Percentiles rank a stretch among this genome's conserved stretches.
These are phyloP conservation scores for Xanthia icteritia DNA, from an alignment of 2,888 invertebrate genomes.

Conservation along the genomic window DNA sequence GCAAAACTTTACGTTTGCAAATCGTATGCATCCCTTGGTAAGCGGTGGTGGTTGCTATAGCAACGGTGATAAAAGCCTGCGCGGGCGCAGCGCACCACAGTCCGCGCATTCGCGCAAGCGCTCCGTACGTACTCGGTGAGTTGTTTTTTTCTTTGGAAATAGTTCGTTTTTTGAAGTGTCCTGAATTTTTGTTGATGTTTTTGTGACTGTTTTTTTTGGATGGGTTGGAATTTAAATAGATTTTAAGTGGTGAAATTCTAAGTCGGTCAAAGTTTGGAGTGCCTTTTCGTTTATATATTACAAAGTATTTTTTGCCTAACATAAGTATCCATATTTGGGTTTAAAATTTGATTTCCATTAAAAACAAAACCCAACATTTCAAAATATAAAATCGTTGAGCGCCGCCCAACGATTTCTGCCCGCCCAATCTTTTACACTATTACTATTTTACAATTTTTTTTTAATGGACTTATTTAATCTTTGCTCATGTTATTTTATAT, in stretches of 20 bases:
- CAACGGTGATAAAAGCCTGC: constrained; percentile 81
- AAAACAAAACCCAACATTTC: neutral
- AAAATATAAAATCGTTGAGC: neutral
- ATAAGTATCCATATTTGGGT: neutral
- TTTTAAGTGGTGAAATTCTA: constrained; percentile 17
- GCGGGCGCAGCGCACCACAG: constrained; percentile 75
- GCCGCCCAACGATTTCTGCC: constrained; percentile 23
- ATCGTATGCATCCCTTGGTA: constrained; percentile 65
- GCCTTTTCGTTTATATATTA: neutral
- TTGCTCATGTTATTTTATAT: neutral
- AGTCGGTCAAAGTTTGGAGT: constrained; percentile 22
- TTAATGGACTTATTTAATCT: neutral
- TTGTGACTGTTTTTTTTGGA: neutral
- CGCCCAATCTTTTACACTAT: constrained; percentile 11
- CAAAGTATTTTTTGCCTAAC: neutral
- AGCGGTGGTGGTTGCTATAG: constrained; percentile 78
- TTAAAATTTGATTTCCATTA: neutral
- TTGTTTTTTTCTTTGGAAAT: constrained; percentile 65
- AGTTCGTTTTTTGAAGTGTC: constrained; percentile 51
- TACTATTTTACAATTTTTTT: neutral
- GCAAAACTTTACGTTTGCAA: constrained; percentile 69
- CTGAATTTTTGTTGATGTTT: constrained; percentile 14
- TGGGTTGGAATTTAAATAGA: neutral
- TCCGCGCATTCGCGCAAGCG: constrained; percentile 82
- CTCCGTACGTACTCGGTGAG: constrained; percentile 87